Conservation (phyloP, 2,888 invertebrate genomes). For the Spilosoma lubricipeda region DNA sequence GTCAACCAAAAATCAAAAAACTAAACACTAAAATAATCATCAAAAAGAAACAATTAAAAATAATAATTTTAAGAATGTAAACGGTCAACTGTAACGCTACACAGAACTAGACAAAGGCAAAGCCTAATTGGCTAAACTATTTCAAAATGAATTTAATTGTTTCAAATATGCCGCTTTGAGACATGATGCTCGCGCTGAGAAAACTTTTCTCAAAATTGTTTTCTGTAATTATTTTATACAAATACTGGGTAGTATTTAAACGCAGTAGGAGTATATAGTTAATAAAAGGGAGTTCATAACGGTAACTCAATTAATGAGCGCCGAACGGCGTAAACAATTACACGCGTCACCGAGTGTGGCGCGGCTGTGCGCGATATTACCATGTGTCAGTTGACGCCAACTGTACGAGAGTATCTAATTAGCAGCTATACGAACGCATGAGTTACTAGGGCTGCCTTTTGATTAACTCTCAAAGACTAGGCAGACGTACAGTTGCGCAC, state of each 20-base stretch:
- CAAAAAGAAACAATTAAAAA: too few relatives aligned
- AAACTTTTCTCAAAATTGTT: slow-evolving; percentile 14
- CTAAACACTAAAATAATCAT: not conserved
- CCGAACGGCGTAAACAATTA: slow-evolving; percentile 53
- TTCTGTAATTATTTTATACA: slow-evolving; percentile 31
- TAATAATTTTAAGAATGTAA: not conserved
- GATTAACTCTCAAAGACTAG: slow-evolving; percentile 45
- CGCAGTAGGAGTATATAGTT: slow-evolving; percentile 19
- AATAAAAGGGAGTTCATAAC: slow-evolving; percentile 42
- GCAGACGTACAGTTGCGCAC: slow-evolving; percentile 27
- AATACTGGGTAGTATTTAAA: slow-evolving; percentile 23
- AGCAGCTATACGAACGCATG: slow-evolving; percentile 41
- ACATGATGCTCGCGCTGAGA: not conserved
- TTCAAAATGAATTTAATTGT: not conserved
- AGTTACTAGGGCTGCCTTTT: slow-evolving; percentile 51
- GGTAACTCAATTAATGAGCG: slow-evolving; percentile 50
- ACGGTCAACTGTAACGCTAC: not conserved
- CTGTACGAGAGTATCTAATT: slow-evolving; percentile 48
- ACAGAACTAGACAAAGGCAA: not conserved
- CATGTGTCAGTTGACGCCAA: slow-evolving; percentile 43
- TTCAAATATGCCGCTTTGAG: slow-evolving; percentile 1
- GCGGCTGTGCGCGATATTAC: slow-evolving; percentile 23
- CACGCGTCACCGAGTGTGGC: slow-evolving; percentile 19
- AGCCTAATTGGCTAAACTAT: not conserved
- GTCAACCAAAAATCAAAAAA: not conserved